Conservation (phyloP, 35 echinoderm and acorn worm species). For the Chiridota heheva region DNA sequence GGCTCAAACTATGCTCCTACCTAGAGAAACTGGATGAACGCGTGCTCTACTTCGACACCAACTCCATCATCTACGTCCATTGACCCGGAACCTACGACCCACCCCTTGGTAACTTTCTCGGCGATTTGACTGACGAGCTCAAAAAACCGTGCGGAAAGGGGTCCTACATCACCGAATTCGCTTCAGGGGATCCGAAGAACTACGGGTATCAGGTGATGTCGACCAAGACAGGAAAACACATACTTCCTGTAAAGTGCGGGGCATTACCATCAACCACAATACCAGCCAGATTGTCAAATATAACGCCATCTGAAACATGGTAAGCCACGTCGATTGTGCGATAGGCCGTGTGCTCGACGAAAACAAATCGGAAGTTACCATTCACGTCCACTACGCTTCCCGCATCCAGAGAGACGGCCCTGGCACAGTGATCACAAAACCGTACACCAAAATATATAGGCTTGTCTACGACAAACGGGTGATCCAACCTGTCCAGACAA, state of each 20-base stretch:
- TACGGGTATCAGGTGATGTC: background rate
- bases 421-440: background rate
- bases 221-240: background rate
- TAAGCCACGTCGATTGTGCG: no score
- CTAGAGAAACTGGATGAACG: background rate
- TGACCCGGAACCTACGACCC: slow-evolving; percentile 13
- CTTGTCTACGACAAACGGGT: slow-evolving; percentile 3
- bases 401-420: background rate
- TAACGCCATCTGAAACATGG: slow-evolving; percentile 6
- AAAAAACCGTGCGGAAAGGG: background rate
- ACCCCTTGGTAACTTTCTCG: slow-evolving; percentile 14
- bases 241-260: no score
- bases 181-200: no score
- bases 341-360: background rate
- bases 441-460: background rate
- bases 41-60: slow-evolving; percentile 23
- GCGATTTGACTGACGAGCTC: slow-evolving; percentile 12
- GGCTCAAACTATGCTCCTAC: background rate
- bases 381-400: no score
- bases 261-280: no score
- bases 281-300: no score
- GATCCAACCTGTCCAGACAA: background rate
- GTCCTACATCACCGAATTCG: background rate
- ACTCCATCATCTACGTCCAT: slow-evolving; percentile 19
- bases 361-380: background rate